phyloP scores from a whole-genome alignment of 2,797 vertebrate species.

The Hybognathus amarus region DNA sequence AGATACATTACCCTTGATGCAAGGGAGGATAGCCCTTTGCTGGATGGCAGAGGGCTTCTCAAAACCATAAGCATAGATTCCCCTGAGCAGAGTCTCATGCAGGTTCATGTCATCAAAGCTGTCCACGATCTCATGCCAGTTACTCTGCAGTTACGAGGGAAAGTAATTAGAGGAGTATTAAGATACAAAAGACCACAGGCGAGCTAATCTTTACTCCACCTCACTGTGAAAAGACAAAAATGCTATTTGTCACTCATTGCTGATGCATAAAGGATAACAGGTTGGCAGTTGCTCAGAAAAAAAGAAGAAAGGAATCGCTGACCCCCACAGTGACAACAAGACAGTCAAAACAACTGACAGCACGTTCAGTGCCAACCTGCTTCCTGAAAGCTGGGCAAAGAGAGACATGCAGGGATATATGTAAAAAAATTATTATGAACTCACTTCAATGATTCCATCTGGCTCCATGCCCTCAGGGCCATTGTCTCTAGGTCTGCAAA shows the following conservation, averaged over 20 bases:
- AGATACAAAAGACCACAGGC: not conserved
- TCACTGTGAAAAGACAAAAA: not conserved
- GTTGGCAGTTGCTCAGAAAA: constrained; percentile 1
- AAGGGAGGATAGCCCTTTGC: constrained; percentile 93
- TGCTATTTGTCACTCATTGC: not conserved
- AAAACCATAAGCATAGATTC: constrained; percentile 93
- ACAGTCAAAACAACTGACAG: constrained; percentile 19
- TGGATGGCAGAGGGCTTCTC: constrained; percentile 94
- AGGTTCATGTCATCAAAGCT: constrained; percentile 92
- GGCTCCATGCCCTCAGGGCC: constrained; percentile 94
- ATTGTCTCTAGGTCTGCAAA: constrained; percentile 85
- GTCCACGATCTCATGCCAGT: constrained; percentile 90
- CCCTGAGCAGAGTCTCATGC: constrained; percentile 85
- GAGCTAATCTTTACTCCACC: not conserved
- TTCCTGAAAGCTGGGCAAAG: constrained; percentile 3
- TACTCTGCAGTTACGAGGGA: constrained; percentile 77
- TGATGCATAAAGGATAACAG: not conserved
- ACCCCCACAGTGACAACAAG: constrained; percentile 26
- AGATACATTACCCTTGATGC: constrained; percentile 85
- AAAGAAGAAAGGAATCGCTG: not conserved
- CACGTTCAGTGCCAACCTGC: not conserved
- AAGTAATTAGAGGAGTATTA: not conserved
- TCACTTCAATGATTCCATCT: constrained; percentile 92
- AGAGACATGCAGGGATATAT: not conserved
- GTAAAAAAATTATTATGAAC: constrained; percentile 34